Base-by-base conservation (phyloP, 1,140 invertebrate genomes). In the Mizuhopecten yessoensis region DNA sequence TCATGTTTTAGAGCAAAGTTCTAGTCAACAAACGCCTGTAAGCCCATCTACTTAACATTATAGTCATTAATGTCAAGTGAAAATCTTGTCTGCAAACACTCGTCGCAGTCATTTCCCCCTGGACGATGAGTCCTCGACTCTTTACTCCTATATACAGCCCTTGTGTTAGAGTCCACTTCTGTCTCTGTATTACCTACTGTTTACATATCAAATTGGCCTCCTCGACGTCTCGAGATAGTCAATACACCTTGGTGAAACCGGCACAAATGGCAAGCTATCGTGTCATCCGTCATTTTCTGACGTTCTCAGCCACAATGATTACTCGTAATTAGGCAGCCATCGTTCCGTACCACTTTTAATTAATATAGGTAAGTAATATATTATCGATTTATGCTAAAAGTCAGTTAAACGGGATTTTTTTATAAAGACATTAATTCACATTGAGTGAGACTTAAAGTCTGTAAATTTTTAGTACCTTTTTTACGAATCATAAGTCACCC, bases 51-150 rank as follows among this genome's bases (percentile, higher is more conserved):
- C 17, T 75, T 1, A 75, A 75, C 42, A 45, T 75, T 75, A 29
- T 29, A 75, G 57, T 75, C 57, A n/a, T 2, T 29, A 75, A 75
- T n/a, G 23, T 75, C 57, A 29, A 75, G 57, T 29, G 57, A 29
- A n/a, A 75, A 75, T 75, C 57, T 75, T n/a, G n/a, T 75, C 57
- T 5, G 57, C 29, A 75, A 75, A 75, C 57, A 75, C 57, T 75
- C 23, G 3, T 75, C 57, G n/a, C 23, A 29, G 23, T 5, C 1
- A 29, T 75, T 29, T 29, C n/a, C 11, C 57, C 57, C 57, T 75
- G n/a, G 42, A 75, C 57, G 57, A 75, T 75, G 23, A 75, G 1
- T 29, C 57, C 57, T 75, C 17, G 57, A 17, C 57, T 3, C 23
- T n/a, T 75, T 13, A n/a, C 57, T 75, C 23, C n/a, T 75, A 3